Base-by-base conservation (phyloP, 2,113 vertebrate species). In the Ictalurus punctatus region DNA sequence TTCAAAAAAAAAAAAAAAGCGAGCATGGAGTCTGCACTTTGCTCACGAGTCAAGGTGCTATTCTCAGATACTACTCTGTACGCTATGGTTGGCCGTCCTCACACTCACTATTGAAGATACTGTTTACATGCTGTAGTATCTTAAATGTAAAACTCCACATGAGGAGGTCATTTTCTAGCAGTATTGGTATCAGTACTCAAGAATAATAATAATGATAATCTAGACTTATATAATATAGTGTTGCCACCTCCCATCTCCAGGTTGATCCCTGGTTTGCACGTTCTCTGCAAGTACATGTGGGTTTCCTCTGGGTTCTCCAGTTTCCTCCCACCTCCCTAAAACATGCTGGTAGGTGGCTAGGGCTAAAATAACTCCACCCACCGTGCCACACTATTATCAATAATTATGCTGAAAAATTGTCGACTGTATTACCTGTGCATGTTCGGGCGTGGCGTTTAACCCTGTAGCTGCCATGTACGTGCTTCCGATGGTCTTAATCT, bases 401-500 rank as follows among this genome's bases (percentile, higher is more conserved):
- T 48, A 6, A 13, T 44, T 25, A 23, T 78, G 67, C 48, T 25
- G 3, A 4, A 37, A 48, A 44, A 76, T 54, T 54, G 13, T 54
- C 16, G 25, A 25, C 52, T 54, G 59, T 37, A 17, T 48, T 95
- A 98, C 98, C 97, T 98, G 98, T 91, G 95, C 89, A n/a, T 97
- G 95, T 91, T 99, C 98, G 82, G 98, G 95, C 19, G 97, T 96
- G 2, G 97, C 96, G 17, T 97, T 99, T 82, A 99, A 86, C 54
- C 98, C 98, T 8, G 98, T 99, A 14, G 98, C 98, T 56, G 98
- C 98, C 98, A 99, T 99, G 90, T 99, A 99, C 0, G 98, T 99
- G 95, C 98, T 99, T 91, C 98, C 98, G 65, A 99, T 99, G 87
- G 98, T 99, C 95, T 99, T 99, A 94, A 99, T 99, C 93, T 99